These are phyloP conservation scores for Pangasius mekongensis DNA, from an alignment of 2,797 vertebrate species.

Conservation along the genomic window DNA sequence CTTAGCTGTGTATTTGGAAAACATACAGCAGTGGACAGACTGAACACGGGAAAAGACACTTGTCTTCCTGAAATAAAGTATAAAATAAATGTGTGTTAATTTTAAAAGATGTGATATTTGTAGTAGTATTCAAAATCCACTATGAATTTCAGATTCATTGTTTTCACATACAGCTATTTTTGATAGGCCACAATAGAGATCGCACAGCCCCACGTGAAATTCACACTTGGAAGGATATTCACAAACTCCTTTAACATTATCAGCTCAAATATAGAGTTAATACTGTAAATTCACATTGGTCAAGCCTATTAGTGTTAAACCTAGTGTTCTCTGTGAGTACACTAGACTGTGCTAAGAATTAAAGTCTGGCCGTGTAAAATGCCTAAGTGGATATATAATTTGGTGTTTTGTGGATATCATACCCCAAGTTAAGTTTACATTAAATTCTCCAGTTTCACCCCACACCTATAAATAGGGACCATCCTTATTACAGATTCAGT, in stretches of 20 bases:
- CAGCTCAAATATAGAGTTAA: background rate
- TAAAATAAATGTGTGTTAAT: background rate
- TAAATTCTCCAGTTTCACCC: conserved; percentile 59
- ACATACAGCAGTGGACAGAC: background rate
- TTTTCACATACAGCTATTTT: background rate
- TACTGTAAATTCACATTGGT: background rate
- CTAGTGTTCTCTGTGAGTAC: background rate
- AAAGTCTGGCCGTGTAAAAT: background rate
- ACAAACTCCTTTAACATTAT: background rate
- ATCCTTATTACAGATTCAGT: conserved; percentile 85
- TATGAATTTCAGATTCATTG: background rate
- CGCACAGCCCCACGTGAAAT: background rate
- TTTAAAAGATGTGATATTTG: background rate
- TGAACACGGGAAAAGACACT: background rate
- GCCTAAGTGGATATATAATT: background rate
- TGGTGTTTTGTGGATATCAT: conserved; percentile 18
- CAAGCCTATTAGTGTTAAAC: conserved; percentile 1
- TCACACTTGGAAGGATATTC: background rate
- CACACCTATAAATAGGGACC: conserved; percentile 84
- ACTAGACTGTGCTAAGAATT: background rate
- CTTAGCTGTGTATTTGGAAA: background rate
- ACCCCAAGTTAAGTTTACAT: conserved; percentile 62
- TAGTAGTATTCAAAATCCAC: background rate
- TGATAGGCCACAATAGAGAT: background rate
- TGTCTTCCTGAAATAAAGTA: no score